Conservation (phyloP, 1,140 invertebrate genomes). For the Platorchestia sp. region DNA sequence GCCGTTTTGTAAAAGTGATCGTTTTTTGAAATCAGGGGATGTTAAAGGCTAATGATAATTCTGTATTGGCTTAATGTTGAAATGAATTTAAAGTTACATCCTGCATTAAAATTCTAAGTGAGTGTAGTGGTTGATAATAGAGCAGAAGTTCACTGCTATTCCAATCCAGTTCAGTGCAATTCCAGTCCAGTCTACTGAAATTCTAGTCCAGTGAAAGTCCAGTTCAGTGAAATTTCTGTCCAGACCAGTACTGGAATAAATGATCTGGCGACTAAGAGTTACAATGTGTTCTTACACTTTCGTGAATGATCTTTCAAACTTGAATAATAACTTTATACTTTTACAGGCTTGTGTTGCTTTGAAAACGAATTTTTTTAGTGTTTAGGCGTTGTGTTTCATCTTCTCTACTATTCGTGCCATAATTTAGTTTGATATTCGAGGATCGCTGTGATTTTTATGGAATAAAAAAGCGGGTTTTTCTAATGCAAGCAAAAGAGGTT, state of each 20-base stretch:
- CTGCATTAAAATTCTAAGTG: not conserved
- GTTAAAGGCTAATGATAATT: not conserved
- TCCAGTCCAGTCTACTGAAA: too few relatives aligned
- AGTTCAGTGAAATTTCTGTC: too few relatives aligned
- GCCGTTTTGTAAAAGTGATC: not conserved
- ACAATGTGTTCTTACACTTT: too few relatives aligned
- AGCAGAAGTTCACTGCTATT: not conserved
- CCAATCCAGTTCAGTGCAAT: not conserved
- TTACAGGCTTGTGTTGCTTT: too few relatives aligned
- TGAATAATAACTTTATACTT: not conserved
- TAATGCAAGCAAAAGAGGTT: not conserved
- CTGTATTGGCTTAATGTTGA: not conserved
- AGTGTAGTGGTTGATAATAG: not conserved
- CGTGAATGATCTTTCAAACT: not conserved
- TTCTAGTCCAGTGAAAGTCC: too few relatives aligned
- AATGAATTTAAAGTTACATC: too few relatives aligned
- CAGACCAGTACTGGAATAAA: too few relatives aligned
- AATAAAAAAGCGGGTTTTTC: not conserved
- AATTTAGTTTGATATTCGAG: not conserved
- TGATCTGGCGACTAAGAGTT: too few relatives aligned
- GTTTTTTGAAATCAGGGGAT: not conserved
- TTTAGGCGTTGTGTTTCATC: too few relatives aligned
- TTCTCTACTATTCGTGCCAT: not conserved
- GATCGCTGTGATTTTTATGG: not conserved
- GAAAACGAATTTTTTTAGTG: too few relatives aligned